Base-by-base conservation (phyloP, 2,888 invertebrate species). In the Tanytarsus gracilentus region DNA sequence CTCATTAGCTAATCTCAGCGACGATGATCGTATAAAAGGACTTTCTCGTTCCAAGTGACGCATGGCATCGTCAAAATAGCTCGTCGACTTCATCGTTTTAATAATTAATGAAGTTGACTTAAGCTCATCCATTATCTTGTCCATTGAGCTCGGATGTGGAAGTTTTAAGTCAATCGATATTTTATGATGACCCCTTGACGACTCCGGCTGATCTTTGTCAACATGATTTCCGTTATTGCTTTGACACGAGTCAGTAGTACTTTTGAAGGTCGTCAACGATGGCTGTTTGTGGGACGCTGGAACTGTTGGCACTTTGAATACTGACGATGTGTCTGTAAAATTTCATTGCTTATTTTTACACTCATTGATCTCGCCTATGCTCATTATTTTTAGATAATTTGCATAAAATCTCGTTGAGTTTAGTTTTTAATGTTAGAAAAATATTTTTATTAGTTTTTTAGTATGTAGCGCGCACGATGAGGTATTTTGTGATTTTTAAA, bases 71-170 rank as follows among this genome's bases (percentile, higher is more conserved):
- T 74, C 73, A 64, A 73, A 74, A 64, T 73, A 71, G 62, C 65
- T 72, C 23, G 73, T 71, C 14, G 73, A 72, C 14, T 72, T 70
- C 65, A 74, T 70, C 1, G 74, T 74, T 63, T 68, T 69, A 66
- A 74, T 74, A 25, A 74, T 74, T 9, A 74, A 66, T 9, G 74
- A 72, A 1, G 74, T 74, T 23, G 74, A 74, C 64, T 74, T 74
- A 36, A 74, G 63, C 8, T 71, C 70, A 39, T 62, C 53, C 23
- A 58, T 58, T 14, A 58, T 56, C 14, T 25, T 48, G 27, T 58
- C 48, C 16, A 58, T 58, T 18, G 58, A 58, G 18, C 30, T 58
- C 16, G 58, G 58, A 58, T 58, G 30, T 23, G 58, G 58, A 5
- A 58, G 21, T 27, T 58, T 58, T n/a, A 58, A 48, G 29, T 58